Conservation (phyloP, 2,113 vertebrate species). For the Sapayoa aenigma region DNA sequence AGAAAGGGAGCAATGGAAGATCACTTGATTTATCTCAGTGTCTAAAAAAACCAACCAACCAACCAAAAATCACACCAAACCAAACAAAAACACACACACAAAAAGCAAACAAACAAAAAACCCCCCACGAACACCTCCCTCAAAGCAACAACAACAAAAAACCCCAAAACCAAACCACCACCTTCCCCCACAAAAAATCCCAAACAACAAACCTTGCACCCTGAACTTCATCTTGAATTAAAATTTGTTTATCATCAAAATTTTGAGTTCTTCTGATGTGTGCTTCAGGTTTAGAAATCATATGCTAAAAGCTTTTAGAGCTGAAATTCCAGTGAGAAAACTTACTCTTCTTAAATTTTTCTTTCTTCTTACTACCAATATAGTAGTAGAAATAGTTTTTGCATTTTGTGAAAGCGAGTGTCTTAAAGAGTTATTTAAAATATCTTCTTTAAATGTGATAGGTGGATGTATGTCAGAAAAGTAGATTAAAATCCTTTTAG, state of each 20-base stretch:
- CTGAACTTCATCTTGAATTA: neutral
- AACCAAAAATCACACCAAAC: no score
- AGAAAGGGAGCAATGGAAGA: neutral
- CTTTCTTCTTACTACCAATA: neutral
- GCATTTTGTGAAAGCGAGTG: neutral
- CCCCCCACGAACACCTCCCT: no score
- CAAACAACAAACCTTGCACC: neutral
- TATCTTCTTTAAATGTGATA: neutral
- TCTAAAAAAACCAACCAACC: no score
- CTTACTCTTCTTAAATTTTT: neutral
- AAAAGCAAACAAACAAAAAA: no score
- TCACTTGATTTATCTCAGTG: neutral
- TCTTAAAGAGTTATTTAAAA: neutral
- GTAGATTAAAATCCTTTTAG: neutral
- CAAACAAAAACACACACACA: no score
- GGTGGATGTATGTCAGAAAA: neutral
- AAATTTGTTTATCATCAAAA: neutral
- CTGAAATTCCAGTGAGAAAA: neutral
- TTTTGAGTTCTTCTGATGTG: neutral
- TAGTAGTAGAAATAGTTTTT: neutral
- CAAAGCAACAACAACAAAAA: neutral
- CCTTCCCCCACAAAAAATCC: fast-evolving
- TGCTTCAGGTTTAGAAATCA: neutral
- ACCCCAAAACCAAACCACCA: no score
- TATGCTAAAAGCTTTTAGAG: neutral